Evolutionary conservation across 2,113 vertebrate species (phyloP), one percentile per base, ranked within the genome.

Genomic region (Chaetops frenatus): DNA sequence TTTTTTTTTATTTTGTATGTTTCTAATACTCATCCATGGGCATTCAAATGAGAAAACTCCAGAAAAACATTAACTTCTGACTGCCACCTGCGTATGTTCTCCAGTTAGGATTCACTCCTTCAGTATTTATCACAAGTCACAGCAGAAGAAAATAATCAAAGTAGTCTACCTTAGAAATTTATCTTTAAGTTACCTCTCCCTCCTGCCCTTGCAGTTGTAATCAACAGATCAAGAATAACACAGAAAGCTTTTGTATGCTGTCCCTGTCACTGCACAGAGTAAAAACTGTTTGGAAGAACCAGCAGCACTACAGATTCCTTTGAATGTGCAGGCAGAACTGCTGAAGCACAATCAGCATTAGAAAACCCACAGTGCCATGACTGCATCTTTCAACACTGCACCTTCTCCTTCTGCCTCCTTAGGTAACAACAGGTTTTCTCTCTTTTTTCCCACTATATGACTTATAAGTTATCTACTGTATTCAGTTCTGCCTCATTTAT

Each of bases 161-260:
- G 35, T 47, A 11, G 45, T 74, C 72, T 91, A 8, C 54, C 64
- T 96, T 82, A 82, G 84, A 87, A 89, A 79, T 51, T 27, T 56
- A 4, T 28, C 48, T 90, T 81, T 7, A 57, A 6, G 18, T 57
- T 84, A 84, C 51, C 9, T 12, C 17, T 51, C 51, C 28, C 17
- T 81, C 35, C 33, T 5, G 2, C 11, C 35, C 31, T 88, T 53
- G n/a, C 45, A 69, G 36, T 24, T 38, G 8, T 74, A 58, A 78
- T 47, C 33, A 66, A 35, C 19, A 91, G 35, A 76, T 47, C 16
- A 71, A 84, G 57, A 27, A 56, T 25, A 27, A 69, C 19, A 28
- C 15, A 53, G 74, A 82, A 61, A 61, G 25, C 22, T 80, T 92
- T 67, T 56, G 16, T 10, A 2, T 71, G 50, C 19, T n/a, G 3